Percentiles rank a stretch among this genome's conserved stretches.
These are phyloP conservation scores for Nothura maculosa DNA, from an alignment of 2,797 vertebrate species.

Conservation along the genomic window DNA sequence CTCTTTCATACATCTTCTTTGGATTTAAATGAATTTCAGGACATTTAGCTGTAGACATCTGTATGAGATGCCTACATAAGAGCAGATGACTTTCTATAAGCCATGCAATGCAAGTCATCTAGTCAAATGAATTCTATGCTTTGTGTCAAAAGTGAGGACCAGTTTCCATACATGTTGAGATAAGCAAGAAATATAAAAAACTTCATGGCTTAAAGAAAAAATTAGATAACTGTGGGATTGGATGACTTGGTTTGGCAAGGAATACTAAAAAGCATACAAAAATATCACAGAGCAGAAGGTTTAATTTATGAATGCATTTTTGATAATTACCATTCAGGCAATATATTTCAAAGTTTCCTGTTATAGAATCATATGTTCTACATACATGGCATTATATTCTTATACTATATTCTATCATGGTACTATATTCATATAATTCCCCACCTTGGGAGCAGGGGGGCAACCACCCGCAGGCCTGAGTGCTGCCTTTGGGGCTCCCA, in stretches of 20 bases:
- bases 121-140: neutral
- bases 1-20: neutral
- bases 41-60: neutral
- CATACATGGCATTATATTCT: no score
- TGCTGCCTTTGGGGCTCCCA: no score
- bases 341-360: neutral
- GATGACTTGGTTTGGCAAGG: neutral
- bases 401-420: no score
- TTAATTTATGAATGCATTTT: neutral
- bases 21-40: neutral
- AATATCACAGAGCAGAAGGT: neutral
- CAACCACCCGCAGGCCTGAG: no score
- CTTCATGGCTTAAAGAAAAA: neutral
- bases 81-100: neutral
- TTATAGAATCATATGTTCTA: neutral
- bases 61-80: neutral
- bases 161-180: neutral
- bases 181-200: neutral
- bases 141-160: neutral
- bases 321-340: neutral
- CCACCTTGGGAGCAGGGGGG: no score
- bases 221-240: neutral
- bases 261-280: neutral
- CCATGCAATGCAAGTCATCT: neutral
- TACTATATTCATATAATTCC: no score